A percentile compares a stretch with the other conserved stretches of the same genome.
Evolutionary conservation across 2,113 vertebrate species (phyloP).

Genomic region (Gymnobelideus leadbeateri): DNA sequence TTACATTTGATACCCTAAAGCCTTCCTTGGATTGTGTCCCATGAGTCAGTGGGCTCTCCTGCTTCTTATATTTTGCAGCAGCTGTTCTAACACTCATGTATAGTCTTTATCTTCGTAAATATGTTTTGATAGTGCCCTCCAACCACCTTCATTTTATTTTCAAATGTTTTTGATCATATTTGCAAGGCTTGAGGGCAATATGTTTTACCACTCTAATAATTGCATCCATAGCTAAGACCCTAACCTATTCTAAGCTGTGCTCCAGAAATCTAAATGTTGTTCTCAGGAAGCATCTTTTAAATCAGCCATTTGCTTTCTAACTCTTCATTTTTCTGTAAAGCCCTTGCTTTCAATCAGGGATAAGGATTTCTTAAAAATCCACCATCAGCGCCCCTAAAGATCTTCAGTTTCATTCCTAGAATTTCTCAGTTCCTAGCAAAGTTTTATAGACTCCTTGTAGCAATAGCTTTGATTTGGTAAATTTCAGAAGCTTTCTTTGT

Average conservation of each 20-base stretch:
- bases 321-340: background rate
- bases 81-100: background rate
- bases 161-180: background rate
- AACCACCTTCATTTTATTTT: background rate
- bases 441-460: background rate
- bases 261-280: background rate
- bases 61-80: background rate
- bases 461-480: background rate
- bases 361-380: background rate
- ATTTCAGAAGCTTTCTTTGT: background rate
- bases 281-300: background rate
- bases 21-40: background rate
- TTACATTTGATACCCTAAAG: background rate
- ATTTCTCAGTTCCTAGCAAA: background rate
- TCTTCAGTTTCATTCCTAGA: background rate
- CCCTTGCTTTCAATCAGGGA: background rate
- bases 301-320: background rate
- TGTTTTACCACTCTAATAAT: background rate
- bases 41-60: background rate
- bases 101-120: background rate
- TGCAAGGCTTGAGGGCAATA: background rate
- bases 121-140: rapidly evolving
- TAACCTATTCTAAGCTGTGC: background rate
- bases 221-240: background rate
- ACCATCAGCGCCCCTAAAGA: background rate